Base-by-base conservation (phyloP, 2,888 invertebrate species). In the Melolontha melolontha region DNA sequence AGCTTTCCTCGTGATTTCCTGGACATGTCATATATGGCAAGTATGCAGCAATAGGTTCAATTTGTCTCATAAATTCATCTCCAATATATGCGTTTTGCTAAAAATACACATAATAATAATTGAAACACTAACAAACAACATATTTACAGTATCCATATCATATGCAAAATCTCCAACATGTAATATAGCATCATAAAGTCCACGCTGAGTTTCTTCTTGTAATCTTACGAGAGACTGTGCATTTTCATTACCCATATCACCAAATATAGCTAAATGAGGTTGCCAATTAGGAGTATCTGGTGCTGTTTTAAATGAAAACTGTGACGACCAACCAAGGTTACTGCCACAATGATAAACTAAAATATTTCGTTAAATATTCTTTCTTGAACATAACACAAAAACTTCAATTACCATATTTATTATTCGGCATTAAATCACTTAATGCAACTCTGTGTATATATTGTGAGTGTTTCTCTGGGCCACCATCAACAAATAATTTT, bases 101-200 rank as follows among this genome's bases (percentile, higher is more conserved):
- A 66, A 75, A 71, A 44, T 29, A 16, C 10, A 11, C 16, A 41
- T 29, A 7, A 29, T 10, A 34, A 22, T 12, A 27, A 39, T 22
- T 42, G 6, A 22, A 54, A 34, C 11, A 54, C 7, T 39, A 51
- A 49, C 17, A 59, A 29, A 59, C 29, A 27, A 47, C 44, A 41
- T 41, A 76, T 80, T 80, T 81, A 88, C 88, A 16, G 90, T 85
- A 82, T 95, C 86, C 95, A 97, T 93, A 82, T 97, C 94, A 83
- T 97, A 97, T 0, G 96, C 97, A 84, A 97, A 95, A 86, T 97
- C 97, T 0, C 96, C 96, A 47, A 96, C 94, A 84, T 97, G 97
- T 64, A 97, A 86, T 64, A 95, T 89, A 66, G 93, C 89, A 86
- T 97, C 95, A 82, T 95, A 96, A 80, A 90, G 83, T 8, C 90